Conservation (phyloP, 2,113 vertebrate genomes). For the Salvelinus fontinalis region DNA sequence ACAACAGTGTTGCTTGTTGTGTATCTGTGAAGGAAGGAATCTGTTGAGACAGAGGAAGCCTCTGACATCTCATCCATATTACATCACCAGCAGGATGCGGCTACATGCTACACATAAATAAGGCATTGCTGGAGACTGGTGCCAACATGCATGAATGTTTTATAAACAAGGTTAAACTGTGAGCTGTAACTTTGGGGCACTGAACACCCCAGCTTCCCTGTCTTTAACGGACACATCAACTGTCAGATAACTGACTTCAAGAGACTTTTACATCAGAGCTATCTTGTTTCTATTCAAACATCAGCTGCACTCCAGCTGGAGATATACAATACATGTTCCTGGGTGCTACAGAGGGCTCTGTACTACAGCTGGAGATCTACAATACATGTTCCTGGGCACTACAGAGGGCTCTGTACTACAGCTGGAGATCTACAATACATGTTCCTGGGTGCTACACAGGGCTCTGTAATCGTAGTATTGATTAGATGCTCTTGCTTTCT, state of each 20-base stretch:
- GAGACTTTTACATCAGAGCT: conserved; percentile 28
- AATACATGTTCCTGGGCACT: background rate
- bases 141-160: conserved; percentile 66
- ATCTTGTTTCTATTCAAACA: conserved; percentile 19
- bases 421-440: background rate
- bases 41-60: conserved; percentile 52
- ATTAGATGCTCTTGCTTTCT: no score
- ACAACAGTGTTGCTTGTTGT: background rate
- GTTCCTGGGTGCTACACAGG: background rate
- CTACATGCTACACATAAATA: conserved; percentile 66
- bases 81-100: conserved; percentile 48
- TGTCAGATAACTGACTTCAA: conserved; percentile 11
- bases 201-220: conserved; percentile 14
- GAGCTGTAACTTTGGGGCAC: conserved; percentile 32
- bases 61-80: conserved; percentile 70
- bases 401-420: no score
- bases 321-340: background rate
- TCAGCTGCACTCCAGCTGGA: conserved; percentile 9
- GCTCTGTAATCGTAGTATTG: no score
- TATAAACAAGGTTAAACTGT: conserved; percentile 58
- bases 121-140: conserved; percentile 54
- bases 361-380: background rate
- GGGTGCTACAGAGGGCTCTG: background rate
- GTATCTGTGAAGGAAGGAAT: conserved; percentile 26
- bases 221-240: conserved; percentile 40